Conservation (phyloP, 2,113 vertebrate genomes). For the Spheniscus mendiculus region DNA sequence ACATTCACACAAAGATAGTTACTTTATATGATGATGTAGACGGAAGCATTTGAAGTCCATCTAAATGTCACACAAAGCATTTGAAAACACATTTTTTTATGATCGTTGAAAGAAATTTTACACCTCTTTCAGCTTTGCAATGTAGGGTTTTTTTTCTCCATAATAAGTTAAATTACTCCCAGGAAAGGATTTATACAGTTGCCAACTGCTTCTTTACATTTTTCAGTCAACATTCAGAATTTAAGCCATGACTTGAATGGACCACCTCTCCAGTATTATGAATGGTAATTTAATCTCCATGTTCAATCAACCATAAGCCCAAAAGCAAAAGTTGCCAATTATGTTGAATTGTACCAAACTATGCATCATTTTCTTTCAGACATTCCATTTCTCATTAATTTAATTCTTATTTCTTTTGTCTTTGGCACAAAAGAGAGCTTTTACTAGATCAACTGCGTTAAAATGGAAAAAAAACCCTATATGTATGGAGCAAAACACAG, state of each 20-base stretch:
- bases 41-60: not conserved
- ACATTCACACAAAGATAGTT: not conserved
- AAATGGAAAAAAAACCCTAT: not conserved
- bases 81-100: not conserved
- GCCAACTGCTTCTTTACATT: not conserved
- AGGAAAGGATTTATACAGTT: not conserved
- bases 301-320: not conserved
- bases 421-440: not conserved
- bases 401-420: not conserved
- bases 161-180: not conserved
- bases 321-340: not conserved
- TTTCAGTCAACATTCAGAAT: conserved; percentile 31
- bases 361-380: not conserved
- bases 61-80: not conserved
- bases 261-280: not conserved
- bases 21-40: not conserved
- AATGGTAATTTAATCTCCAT: conserved; percentile 2
- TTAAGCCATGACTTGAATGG: not conserved
- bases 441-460: not conserved
- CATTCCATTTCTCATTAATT: not conserved
- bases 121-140: not conserved
- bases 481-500: not conserved
- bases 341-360: not conserved
- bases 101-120: not conserved
- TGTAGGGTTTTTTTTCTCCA: not conserved